A percentile compares a stretch with the other conserved stretches of the same genome.
These are phyloP conservation scores for Willisornis vidua DNA, from an alignment of 2,113 vertebrate genomes.

Conservation along the genomic window DNA sequence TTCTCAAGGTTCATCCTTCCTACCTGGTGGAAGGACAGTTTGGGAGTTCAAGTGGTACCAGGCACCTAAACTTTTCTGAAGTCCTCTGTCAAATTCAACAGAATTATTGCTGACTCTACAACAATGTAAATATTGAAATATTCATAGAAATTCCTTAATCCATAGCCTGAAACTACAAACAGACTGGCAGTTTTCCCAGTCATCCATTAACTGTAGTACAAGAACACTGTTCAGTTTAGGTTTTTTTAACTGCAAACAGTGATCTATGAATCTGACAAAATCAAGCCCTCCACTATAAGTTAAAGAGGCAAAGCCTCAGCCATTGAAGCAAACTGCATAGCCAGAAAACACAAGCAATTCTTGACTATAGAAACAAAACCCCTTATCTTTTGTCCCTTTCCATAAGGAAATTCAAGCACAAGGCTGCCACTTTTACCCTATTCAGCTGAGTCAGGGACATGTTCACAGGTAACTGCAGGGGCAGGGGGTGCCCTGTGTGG, in stretches of 20 bases:
- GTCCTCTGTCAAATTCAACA: neutral
- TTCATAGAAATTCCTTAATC: neutral
- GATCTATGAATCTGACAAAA: neutral
- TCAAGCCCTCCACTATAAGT: neutral
- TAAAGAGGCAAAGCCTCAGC: neutral
- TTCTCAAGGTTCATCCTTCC: neutral
- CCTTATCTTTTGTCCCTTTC: neutral
- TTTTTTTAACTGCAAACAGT: neutral
- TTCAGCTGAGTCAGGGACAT: neutral
- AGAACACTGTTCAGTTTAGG: neutral
- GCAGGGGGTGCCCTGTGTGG: neutral
- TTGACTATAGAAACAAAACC: neutral
- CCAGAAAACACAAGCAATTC: neutral
- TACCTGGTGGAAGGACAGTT: neutral
- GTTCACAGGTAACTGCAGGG: neutral
- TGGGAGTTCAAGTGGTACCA: neutral
- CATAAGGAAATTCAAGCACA: neutral
- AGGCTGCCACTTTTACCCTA: neutral
- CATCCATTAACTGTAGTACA: neutral
- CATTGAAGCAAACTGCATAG: neutral
- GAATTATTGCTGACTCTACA: neutral
- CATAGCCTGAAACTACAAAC: neutral
- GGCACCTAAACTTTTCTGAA: neutral
- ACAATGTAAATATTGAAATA: neutral
- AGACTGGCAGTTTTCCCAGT: slow-evolving; percentile 25